Base-by-base conservation (phyloP, 1,140 invertebrate species). In the Drosophila serrata region DNA sequence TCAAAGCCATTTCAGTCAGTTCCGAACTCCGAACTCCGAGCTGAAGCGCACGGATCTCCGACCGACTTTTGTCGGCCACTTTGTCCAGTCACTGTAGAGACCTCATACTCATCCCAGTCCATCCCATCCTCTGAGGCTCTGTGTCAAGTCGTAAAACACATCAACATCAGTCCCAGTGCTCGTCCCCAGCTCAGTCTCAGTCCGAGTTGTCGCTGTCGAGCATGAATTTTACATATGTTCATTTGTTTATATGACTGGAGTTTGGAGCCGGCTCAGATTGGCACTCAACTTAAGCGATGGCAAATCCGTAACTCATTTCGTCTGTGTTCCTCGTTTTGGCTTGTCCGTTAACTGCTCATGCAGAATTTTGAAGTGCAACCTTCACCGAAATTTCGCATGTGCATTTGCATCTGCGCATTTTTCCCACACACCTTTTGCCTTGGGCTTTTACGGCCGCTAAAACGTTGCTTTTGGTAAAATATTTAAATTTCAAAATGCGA, bases 301-400 rank as follows among this genome's bases (percentile, higher is more conserved):
- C 88, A 91, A 91, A 88, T 91, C 88, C 82, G 88, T 91, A 91
- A 91, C 84, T 91, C 81, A 91, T 82, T 91, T 81, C 72, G 56
- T 53, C 63, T 77, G 62, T 51, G 70, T 75, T 87, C 67, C 65
- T 72, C 24, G 43, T 58, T 67, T 63, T 24, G 35, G 56, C 58
- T 46, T 29, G 13, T 33, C 55, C 39, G 40, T 77, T 56, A 53
- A 49, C 46, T 81, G 40, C 33, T 61, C 24, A 73, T 55, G 55
- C 45, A 58, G 53, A 69, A 70, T 58, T 46, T 51, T 39, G 64
- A 67, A 45, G 45, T 60, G 74, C 80, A 84, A 65, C 85, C 85
- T 85, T 88, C 65, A 79, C 69, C 62, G 65, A 90, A 79, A 81
- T 79, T 75, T 65, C 22, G 58, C 49, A 35, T 63, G 31, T 42